Evolutionary conservation across 2,797 vertebrate species (phyloP), one percentile per base, ranked within the genome.

Genomic region (Lophius americanus): DNA sequence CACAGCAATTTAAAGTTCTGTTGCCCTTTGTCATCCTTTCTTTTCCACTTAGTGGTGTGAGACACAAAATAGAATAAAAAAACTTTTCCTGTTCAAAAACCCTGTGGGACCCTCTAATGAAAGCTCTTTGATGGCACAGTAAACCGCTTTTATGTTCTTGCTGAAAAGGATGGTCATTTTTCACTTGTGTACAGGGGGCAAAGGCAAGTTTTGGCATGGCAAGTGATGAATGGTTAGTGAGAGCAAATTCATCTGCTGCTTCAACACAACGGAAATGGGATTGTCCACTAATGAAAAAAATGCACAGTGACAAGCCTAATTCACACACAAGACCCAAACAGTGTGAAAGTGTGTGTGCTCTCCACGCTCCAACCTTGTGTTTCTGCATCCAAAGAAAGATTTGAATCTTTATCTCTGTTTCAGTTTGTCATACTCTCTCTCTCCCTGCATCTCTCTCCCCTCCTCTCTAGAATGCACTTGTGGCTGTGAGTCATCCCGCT

Each of bases 161-260:
- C 60, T 63, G 65, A 57, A 72, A 70, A 71, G 59, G 50, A 79
- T 74, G 68, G 65, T 73, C 68, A 88, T 91, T 90, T 88, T 78
- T 88, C 81, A 82, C 32, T 70, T 73, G 50, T 14, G 51, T 60
- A 76, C 84, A 79, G 75, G 82, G 69, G 84, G 81, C 67, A 81
- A 82, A 72, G 76, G 72, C 68, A 74, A 73, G 54, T 83, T 89
- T 77, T 83, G 59, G 65, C 90, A 81, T 92, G 86, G 81, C 87
- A 82, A 75, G 81, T 92, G 90, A 94, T 91, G 87, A 92, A 94
- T 94, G 87, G 85, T 76, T 78, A 64, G 68, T 50, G 84, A 82
- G 88, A 87, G 76, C 68, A 72, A 90, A 93, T 94, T 88, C 90
- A 92, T 93, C 91, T 91, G 85, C 88, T 82, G 88, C 85, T 92